Percentiles rank a stretch among this genome's conserved stretches.
Conservation (phyloP, 2,797 vertebrate genomes). For the Toxotes lorentzi region DNA sequence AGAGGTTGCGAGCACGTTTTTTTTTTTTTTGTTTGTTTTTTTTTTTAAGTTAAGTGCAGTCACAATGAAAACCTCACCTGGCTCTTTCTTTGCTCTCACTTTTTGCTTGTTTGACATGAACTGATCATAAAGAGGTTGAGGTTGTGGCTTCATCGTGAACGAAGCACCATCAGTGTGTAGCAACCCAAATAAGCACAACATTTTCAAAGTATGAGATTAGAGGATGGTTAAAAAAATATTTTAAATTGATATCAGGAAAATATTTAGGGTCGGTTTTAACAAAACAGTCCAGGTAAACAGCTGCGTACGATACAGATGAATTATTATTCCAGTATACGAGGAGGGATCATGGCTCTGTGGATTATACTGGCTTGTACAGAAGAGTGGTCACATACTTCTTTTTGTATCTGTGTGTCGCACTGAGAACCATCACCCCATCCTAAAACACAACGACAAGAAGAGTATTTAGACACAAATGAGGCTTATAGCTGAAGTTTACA, state of each 20-base stretch:
- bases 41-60: neutral
- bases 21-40: no score
- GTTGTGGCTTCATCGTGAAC: neutral
- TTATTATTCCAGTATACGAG: slow-evolving; percentile 19
- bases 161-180: neutral
- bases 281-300: slow-evolving; percentile 26
- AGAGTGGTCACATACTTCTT: slow-evolving; percentile 98
- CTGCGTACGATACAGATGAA: slow-evolving; percentile 1
- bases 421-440: slow-evolving; percentile 99
- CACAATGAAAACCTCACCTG: neutral
- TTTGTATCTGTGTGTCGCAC: slow-evolving; percentile 96
- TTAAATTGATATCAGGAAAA: neutral
- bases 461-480: neutral
- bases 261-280: slow-evolving; percentile 19
- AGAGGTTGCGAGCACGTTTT: no score
- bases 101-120: neutral
- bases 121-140: neutral
- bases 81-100: no score
- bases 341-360: neutral
- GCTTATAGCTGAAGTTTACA: neutral
- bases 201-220: neutral
- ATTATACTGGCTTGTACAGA: slow-evolving; percentile 97
- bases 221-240: slow-evolving; percentile 7
- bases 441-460: slow-evolving; percentile 65
- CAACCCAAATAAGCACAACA: neutral